A percentile compares a stretch with the other conserved stretches of the same genome.
phyloP scores from a whole-genome alignment of 2,888 invertebrate species.

The Tipula unca region DNA sequence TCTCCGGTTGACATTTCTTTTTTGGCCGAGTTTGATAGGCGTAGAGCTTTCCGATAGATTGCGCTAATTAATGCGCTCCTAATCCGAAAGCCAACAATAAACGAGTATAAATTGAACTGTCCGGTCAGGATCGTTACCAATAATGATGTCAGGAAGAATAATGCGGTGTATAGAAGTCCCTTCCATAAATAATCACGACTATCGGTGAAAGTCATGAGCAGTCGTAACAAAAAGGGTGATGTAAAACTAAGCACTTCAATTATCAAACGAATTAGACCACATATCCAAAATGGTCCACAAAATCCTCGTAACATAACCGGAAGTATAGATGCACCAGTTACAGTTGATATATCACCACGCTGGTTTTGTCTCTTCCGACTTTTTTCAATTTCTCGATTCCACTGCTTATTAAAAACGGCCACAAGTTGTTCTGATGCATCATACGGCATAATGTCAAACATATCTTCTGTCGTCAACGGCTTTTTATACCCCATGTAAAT shows the following conservation, averaged over 20 bases:
- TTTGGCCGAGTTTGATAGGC: conserved; percentile 37
- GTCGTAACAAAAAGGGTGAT: conserved; percentile 26
- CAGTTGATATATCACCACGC: background rate
- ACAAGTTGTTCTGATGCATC: conserved; percentile 36
- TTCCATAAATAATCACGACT: conserved; percentile 43
- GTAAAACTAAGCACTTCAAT: conserved; percentile 22
- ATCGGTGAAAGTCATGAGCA: conserved; percentile 37
- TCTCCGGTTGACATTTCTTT: conserved; percentile 44
- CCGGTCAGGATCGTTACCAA: conserved; percentile 47
- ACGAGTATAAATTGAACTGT: conserved; percentile 47
- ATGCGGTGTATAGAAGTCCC: conserved; percentile 48
- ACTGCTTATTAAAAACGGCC: conserved; percentile 38
- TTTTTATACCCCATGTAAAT: conserved; percentile 44
- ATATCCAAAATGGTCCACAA: conserved; percentile 24
- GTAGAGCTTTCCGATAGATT: conserved; percentile 47
- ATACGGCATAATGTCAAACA: conserved; percentile 45
- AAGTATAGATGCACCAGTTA: background rate
- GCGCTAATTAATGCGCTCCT: conserved; percentile 46
- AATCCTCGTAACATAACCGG: conserved; percentile 22
- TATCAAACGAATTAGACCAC: conserved; percentile 20
- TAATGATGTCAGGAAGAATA: conserved; percentile 45
- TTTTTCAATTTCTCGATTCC: conserved; percentile 28
- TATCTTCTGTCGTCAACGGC: conserved; percentile 43
- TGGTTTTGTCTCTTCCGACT: background rate
- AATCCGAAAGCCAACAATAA: conserved; percentile 48